These are phyloP conservation scores for Megaleporinus macrocephalus DNA, from an alignment of 2,113 vertebrate species.

Conservation along the genomic window DNA sequence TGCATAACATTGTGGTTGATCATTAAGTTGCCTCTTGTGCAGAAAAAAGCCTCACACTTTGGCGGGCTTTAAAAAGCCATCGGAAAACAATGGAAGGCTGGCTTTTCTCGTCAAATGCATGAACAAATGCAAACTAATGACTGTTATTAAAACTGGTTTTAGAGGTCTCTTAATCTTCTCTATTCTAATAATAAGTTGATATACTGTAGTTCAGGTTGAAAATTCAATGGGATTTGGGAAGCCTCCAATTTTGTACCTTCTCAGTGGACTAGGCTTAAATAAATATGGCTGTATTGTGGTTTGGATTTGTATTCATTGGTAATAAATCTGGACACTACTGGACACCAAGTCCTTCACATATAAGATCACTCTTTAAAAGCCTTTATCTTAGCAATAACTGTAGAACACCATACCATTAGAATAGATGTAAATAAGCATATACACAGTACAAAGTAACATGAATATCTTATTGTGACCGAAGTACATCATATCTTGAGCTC, in stretches of 20 bases:
- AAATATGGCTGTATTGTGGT: too few species aligned
- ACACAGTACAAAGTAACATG: too few species aligned
- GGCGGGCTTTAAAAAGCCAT: conserved; percentile 42
- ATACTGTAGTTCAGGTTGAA: conserved; percentile 23
- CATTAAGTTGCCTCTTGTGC: conserved; percentile 52
- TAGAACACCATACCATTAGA: too few species aligned
- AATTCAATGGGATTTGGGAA: background rate
- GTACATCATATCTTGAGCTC: too few species aligned
- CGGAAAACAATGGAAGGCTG: conserved; percentile 46
- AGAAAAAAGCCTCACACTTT: conserved; percentile 24
- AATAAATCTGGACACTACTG: too few species aligned
- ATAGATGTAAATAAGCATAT: too few species aligned
- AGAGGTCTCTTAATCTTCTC: conserved; percentile 34
- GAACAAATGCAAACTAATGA: conserved; percentile 51
- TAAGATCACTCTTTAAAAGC: too few species aligned
- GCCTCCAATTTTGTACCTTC: background rate
- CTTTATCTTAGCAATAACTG: too few species aligned
- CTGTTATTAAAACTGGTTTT: conserved; percentile 45
- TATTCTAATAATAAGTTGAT: background rate
- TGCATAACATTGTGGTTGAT: conserved; percentile 43
- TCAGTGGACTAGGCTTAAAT: too few species aligned
- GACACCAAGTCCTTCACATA: too few species aligned
- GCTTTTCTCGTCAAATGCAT: conserved; percentile 33
- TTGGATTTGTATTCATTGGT: too few species aligned
- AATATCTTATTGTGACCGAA: too few species aligned